These are phyloP conservation scores for Cryptosula pallasiana DNA, from an alignment of 2,888 invertebrate species.

Conservation along the genomic window DNA sequence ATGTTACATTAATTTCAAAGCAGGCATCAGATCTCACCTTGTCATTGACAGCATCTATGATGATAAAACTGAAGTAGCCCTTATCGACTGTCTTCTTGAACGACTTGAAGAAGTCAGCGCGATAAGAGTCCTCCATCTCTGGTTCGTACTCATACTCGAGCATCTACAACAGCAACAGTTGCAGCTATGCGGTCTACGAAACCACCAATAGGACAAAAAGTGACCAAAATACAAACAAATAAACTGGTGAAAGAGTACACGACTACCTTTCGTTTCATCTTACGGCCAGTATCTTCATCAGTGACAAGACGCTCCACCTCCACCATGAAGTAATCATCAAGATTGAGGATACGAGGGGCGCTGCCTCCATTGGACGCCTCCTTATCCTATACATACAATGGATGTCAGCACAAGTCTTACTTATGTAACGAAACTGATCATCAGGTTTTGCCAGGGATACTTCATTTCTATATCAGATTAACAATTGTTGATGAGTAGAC, in stretches of 20 bases:
- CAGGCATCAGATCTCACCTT: no score
- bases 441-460: no score
- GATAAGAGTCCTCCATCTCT: constrained; percentile 74
- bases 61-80: constrained; percentile 84
- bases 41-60: constrained; percentile 85
- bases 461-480: no score
- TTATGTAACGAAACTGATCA: no score
- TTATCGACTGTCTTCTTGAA: constrained; percentile 85
- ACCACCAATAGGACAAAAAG: neutral
- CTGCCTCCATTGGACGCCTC: constrained; percentile 78
- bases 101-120: constrained; percentile 75
- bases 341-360: constrained; percentile 82
- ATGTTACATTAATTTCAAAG: no score
- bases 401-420: no score
- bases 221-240: neutral
- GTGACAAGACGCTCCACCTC: constrained; percentile 57
- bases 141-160: constrained; percentile 85
- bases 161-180: constrained; percentile 55
- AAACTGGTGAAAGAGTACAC: neutral
- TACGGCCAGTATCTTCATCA: constrained; percentile 69
- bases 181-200: no score
- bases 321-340: constrained; percentile 92
- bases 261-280: constrained; percentile 63
- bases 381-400: constrained; percentile 63
- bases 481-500: no score